Percentiles rank a stretch among this genome's conserved stretches.
phyloP scores from a whole-genome alignment of 2,113 vertebrate genomes.

The Oryzias javanicus region DNA sequence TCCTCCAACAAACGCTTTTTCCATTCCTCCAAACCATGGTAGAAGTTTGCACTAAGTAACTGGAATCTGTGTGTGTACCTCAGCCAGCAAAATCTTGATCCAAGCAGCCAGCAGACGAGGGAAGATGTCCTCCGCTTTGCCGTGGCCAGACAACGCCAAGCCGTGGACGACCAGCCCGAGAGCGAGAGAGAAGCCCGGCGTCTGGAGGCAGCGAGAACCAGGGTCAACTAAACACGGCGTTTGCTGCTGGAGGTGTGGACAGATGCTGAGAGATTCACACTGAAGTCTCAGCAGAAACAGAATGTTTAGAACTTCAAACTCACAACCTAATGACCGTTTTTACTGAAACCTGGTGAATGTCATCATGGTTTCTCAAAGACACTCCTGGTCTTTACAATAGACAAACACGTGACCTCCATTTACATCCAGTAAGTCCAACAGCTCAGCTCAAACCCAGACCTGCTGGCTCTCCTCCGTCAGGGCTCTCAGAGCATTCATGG shows the following conservation, averaged over 20 bases:
- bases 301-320: no score
- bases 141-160: slow-evolving; percentile 86
- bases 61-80: slow-evolving; percentile 73
- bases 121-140: slow-evolving; percentile 88
- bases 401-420: no score
- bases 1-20: neutral
- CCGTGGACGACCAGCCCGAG: slow-evolving; percentile 86
- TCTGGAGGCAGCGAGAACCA: slow-evolving; percentile 66
- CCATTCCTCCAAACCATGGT: neutral
- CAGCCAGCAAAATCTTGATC: slow-evolving; percentile 86
- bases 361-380: no score
- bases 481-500: slow-evolving; percentile 81
- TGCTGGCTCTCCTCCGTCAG: slow-evolving; percentile 89
- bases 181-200: slow-evolving; percentile 90
- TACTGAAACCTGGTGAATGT: no score
- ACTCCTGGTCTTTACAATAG: no score
- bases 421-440: no score
- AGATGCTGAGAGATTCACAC: no score
- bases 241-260: no score
- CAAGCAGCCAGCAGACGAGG: slow-evolving; percentile 85
- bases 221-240: no score
- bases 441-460: slow-evolving; percentile 67
- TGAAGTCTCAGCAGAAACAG: no score
- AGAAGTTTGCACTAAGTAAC: neutral
- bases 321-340: no score